Percentiles rank a stretch among this genome's conserved stretches.
Evolutionary conservation across 2,113 vertebrate species (phyloP).

Genomic region (Ivindomyrus marchei): DNA sequence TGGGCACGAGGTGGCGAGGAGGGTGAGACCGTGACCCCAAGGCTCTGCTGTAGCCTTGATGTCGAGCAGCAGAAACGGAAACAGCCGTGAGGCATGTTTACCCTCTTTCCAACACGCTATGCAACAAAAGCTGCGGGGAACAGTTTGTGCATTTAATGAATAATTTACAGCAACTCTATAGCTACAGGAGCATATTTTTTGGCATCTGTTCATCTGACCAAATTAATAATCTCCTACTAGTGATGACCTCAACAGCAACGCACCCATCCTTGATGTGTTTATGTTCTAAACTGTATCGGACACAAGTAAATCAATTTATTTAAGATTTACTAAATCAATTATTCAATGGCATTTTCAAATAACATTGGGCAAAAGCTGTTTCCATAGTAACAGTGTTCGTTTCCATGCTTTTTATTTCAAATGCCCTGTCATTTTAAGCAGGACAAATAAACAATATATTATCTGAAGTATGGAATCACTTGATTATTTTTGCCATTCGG

Average conservation of each 20-base stretch:
- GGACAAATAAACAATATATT: not conserved
- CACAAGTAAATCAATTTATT: conserved; percentile 36
- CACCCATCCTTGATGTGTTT: not conserved
- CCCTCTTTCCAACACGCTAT: not conserved
- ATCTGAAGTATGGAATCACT: not conserved
- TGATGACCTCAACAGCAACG: not conserved
- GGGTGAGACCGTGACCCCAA: not conserved
- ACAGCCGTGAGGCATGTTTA: not conserved
- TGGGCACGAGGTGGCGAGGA: not conserved
- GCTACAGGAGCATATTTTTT: not conserved
- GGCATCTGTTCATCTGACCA: not conserved
- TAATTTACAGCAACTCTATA: not conserved
- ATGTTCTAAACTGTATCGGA: conserved; percentile 23
- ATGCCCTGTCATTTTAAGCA: not conserved
- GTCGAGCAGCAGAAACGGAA: not conserved
- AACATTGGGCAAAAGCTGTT: conserved; percentile 43
- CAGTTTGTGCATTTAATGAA: not conserved
- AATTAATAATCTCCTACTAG: not conserved
- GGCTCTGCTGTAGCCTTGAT: not conserved
- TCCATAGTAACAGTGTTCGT: conserved; percentile 45
- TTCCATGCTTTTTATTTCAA: conserved; percentile 5
- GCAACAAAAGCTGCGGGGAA: not conserved
- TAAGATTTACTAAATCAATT: conserved; percentile 51
- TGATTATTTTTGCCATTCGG: conserved; percentile 10
- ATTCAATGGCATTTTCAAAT: conserved; percentile 50